Conservation (phyloP, 2,113 vertebrate species). For the Chrysochloris asiatica region DNA sequence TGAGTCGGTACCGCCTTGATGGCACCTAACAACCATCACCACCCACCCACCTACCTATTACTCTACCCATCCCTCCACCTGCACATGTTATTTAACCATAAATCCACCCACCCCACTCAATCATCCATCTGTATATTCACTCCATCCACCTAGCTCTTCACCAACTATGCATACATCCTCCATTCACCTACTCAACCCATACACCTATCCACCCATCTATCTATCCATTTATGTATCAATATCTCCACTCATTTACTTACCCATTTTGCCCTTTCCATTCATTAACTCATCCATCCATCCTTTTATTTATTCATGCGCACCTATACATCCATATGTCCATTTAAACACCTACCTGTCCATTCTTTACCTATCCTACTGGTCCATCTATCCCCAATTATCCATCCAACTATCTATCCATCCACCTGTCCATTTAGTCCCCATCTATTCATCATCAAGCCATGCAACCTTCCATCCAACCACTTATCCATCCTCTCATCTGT, state of each 20-base stretch:
- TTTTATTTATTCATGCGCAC: neutral
- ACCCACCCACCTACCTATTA: neutral
- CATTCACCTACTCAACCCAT: too few relatives aligned
- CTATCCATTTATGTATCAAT: neutral
- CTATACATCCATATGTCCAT: neutral
- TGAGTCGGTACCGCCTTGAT: too few relatives aligned
- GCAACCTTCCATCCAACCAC: conserved; percentile 31
- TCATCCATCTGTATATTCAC: conserved; percentile 12
- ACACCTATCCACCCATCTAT: neutral
- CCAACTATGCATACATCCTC: neutral
- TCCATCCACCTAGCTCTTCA: neutral
- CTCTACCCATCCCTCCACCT: neutral
- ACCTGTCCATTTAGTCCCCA: conserved; percentile 15
- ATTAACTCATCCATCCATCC: neutral
- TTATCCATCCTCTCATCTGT: conserved; percentile 44
- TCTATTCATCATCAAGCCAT: neutral
- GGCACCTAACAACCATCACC: too few relatives aligned
- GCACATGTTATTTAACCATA: neutral
- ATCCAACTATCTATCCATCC: neutral
- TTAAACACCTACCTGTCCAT: neutral
- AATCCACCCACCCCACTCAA: neutral
- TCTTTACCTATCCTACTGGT: neutral
- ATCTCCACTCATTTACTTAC: neutral
- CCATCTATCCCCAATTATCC: conserved; percentile 4
- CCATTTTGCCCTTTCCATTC: conserved; percentile 20